Percentiles rank a stretch among this genome's conserved stretches.
Conservation (phyloP, 2,888 invertebrate species). For the Atethmia centrago region DNA sequence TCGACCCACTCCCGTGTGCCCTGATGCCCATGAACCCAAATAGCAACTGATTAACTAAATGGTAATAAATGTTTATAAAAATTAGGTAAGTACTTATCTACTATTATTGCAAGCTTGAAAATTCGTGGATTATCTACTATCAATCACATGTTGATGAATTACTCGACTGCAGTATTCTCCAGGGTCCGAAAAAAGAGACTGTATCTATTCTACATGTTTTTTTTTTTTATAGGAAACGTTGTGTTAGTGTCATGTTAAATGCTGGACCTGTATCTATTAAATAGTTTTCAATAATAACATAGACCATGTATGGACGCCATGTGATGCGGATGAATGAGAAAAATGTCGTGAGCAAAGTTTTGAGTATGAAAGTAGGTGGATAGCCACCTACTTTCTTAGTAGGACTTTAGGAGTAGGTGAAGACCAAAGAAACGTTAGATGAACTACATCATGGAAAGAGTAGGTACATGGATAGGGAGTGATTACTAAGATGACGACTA, state of each 20-base stretch:
- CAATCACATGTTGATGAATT: slow-evolving; percentile 18
- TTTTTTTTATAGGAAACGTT: slow-evolving; percentile 8
- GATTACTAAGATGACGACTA: too few relatives aligned
- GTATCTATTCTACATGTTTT: too few relatives aligned
- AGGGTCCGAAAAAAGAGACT: not conserved
- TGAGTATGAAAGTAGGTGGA: not conserved
- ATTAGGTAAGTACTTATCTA: not conserved
- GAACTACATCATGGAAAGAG: not conserved
- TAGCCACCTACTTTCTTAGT: too few relatives aligned
- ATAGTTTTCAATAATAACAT: not conserved
- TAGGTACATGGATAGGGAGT: too few relatives aligned
- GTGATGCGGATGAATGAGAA: not conserved
- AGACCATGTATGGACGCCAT: not conserved
- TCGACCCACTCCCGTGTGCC: not conserved
- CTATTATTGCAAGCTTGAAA: not conserved
- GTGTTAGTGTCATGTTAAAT: not conserved
- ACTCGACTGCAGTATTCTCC: not conserved
- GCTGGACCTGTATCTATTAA: not conserved
- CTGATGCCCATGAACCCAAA: not conserved
- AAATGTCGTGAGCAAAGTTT: not conserved
- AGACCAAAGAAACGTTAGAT: not conserved
- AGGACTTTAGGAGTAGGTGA: not conserved
- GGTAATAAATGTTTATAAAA: not conserved
- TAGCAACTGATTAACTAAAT: not conserved
- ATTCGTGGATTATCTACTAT: slow-evolving; percentile 2